A percentile compares a stretch with the other conserved stretches of the same genome.
phyloP scores from a whole-genome alignment of 2,797 vertebrate genomes.

The Chlorospingus flavigularis region DNA sequence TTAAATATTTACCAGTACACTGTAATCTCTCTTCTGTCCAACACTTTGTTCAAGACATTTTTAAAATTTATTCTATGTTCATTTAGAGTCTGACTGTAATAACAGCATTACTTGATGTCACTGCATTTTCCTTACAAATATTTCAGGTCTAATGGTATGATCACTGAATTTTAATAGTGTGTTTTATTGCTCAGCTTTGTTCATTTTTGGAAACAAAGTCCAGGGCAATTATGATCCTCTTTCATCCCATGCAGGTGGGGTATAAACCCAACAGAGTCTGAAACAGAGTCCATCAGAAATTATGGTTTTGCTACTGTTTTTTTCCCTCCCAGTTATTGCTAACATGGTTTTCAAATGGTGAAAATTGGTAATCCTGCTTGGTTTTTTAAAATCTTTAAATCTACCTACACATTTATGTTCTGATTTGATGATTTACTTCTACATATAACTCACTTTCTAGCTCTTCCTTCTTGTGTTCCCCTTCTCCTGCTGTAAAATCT shows the following conservation, averaged over 20 bases:
- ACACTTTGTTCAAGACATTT: not conserved
- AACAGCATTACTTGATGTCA: not conserved
- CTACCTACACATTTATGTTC: not conserved
- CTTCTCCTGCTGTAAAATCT: not conserved
- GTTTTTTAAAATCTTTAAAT: not conserved
- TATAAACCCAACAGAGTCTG: not conserved
- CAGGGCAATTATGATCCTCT: not conserved
- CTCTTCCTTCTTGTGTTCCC: not conserved
- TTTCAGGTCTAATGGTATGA: constrained; percentile 7
- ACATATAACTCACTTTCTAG: not conserved
- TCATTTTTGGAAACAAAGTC: not conserved
- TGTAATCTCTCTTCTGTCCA: not conserved
- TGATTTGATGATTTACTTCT: not conserved
- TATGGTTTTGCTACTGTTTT: not conserved
- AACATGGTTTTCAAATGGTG: not conserved
- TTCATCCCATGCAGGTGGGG: not conserved
- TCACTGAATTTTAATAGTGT: constrained; percentile 7
- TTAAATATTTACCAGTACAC: constrained; percentile 22
- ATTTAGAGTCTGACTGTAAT: not conserved
- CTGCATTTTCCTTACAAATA: constrained; percentile 2
- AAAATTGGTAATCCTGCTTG: not conserved
- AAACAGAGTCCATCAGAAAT: not conserved
- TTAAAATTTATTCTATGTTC: not conserved
- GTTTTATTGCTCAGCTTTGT: constrained; percentile 30
- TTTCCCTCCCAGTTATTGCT: not conserved